Conservation (phyloP, 2,797 vertebrate genomes). For the Enteromius anoplus region DNA sequence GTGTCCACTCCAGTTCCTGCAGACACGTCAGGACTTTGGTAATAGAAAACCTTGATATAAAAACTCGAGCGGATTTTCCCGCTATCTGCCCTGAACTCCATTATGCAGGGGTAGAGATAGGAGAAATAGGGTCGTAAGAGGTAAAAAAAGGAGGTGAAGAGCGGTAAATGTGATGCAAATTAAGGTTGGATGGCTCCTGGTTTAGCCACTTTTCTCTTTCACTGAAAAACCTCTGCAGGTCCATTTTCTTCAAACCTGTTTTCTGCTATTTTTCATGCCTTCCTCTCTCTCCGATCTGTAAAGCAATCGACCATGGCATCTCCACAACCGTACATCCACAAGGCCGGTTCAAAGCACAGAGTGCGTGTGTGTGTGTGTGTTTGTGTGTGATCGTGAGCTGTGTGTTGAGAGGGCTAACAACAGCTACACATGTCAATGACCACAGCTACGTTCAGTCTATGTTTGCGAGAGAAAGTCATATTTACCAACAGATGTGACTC, state of each 20-base stretch:
- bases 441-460: neutral
- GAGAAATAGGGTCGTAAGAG: constrained; percentile 20
- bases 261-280: constrained; percentile 1
- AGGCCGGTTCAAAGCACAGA: neutral
- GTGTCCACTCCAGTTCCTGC: constrained; percentile 23
- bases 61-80: neutral
- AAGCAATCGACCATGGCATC: constrained; percentile 5
- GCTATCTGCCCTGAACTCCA: constrained; percentile 2
- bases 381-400: neutral
- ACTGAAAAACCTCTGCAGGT: neutral
- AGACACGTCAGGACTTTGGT: constrained; percentile 3
- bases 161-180: constrained; percentile 1
- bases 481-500: constrained; percentile 6
- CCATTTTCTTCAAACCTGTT: constrained; percentile 3
- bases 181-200: neutral
- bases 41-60: constrained; percentile 30
- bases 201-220: constrained; percentile 10
- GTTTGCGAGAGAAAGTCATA: neutral
- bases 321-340: constrained; percentile 13
- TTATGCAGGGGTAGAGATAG: constrained; percentile 28
- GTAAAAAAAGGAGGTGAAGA: neutral
- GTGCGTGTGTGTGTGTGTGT: neutral
- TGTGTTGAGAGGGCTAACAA: neutral
- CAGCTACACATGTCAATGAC: constrained; percentile 7
- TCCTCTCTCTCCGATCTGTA: neutral